Percentiles rank a stretch among this genome's conserved stretches.
Evolutionary conservation across 2,113 vertebrate species (phyloP).

Genomic region (Rafetus swinhoei): DNA sequence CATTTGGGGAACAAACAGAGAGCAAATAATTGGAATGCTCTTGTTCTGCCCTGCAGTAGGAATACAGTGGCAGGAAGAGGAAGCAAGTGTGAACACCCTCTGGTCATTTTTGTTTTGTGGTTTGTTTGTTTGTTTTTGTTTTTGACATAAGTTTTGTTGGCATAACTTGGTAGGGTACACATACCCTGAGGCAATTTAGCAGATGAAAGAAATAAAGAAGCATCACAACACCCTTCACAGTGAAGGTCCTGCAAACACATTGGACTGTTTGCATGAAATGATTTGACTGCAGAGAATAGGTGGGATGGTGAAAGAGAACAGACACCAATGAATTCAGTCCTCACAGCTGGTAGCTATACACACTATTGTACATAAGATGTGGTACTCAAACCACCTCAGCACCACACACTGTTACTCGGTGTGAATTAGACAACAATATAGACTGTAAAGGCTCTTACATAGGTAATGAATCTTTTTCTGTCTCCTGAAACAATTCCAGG

Average conservation of each 20-base stretch:
- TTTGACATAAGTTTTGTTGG: too few species aligned
- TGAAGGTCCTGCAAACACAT: fast-evolving
- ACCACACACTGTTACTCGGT: conserved; percentile 4
- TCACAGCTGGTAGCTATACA: conserved; percentile 15
- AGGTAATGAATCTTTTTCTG: not conserved
- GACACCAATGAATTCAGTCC: not conserved
- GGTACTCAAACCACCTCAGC: not conserved
- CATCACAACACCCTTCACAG: not conserved
- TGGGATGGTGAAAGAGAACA: not conserved
- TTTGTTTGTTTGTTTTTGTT: too few species aligned
- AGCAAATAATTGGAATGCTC: too few species aligned
- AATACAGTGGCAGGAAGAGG: too few species aligned
- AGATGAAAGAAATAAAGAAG: not conserved
- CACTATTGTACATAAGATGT: not conserved
- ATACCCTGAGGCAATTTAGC: not conserved
- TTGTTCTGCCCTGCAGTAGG: too few species aligned
- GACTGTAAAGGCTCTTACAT: not conserved
- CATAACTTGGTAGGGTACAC: too few species aligned
- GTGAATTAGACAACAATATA: not conserved
- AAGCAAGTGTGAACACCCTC: too few species aligned
- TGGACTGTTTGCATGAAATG: fast-evolving
- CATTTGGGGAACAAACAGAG: too few species aligned
- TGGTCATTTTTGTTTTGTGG: too few species aligned
- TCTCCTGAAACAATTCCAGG: not conserved
- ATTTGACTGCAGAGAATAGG: not conserved